Conservation (phyloP, 1,140 invertebrate species). For the Drosophila ananassae region DNA sequence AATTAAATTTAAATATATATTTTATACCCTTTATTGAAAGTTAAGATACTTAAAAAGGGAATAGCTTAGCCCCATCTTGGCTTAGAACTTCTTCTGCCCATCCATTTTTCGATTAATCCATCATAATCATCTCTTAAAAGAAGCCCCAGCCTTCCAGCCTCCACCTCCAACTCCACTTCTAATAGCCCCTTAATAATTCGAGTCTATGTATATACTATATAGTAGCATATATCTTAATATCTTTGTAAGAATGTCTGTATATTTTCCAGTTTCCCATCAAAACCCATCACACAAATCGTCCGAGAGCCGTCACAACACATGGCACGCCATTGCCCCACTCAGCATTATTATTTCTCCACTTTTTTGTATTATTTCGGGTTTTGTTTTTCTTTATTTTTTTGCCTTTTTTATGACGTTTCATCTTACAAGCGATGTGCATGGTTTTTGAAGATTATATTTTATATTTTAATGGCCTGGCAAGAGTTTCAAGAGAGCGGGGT, state of each 20-base stretch:
- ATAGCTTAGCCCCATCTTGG: not conserved
- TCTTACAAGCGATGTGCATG: conserved; percentile 51
- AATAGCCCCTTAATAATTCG: conserved; percentile 45
- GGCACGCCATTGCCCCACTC: conserved; percentile 42
- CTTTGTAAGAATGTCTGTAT: not conserved
- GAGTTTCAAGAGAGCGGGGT: not conserved
- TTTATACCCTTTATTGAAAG: too few species aligned
- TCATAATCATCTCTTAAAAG: conserved; percentile 33
- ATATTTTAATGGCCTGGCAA: conserved; percentile 21
- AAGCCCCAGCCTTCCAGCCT: not conserved
- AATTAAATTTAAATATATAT: not conserved
- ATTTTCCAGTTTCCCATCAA: conserved; percentile 30
- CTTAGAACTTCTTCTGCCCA: not conserved
- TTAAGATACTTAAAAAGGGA: not conserved
- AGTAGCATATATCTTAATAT: not conserved
- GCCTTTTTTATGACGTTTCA: conserved; percentile 73
- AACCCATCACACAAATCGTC: conserved; percentile 33
- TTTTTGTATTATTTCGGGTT: conserved; percentile 7
- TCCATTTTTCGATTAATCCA: conserved; percentile 33
- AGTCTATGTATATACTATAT: not conserved
- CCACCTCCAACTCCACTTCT: conserved; percentile 38
- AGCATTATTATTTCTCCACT: conserved; percentile 47
- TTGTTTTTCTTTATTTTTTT: conserved; percentile 24
- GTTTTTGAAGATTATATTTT: conserved; percentile 39
- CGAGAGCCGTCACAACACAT: conserved; percentile 44